These are phyloP conservation scores for Diceros bicornis DNA, from an alignment of 2,797 vertebrate genomes.

Conservation along the genomic window DNA sequence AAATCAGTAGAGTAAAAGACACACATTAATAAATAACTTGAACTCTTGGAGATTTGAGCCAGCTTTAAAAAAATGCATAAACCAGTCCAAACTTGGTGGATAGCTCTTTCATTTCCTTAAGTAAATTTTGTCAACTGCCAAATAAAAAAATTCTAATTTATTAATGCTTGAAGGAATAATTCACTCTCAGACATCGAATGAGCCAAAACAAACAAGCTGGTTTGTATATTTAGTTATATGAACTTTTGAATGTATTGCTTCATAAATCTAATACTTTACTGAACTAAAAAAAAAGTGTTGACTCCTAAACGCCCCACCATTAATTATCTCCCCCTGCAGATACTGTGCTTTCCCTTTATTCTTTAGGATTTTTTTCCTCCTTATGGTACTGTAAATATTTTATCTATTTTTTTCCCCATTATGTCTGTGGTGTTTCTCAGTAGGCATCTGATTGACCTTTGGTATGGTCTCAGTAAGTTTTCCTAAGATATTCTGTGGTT, in stretches of 20 bases:
- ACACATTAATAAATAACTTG: conserved; percentile 54
- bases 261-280: conserved; percentile 74
- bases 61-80: conserved; percentile 66
- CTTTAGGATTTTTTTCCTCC: conserved; percentile 44
- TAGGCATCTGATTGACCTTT: not conserved
- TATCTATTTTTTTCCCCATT: not conserved
- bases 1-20: conserved; percentile 51
- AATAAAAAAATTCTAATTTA: conserved; percentile 75
- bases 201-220: conserved; percentile 74
- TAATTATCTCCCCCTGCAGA: conserved; percentile 74
- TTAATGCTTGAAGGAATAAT: conserved; percentile 77
- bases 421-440: not conserved
- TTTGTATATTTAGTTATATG: conserved; percentile 77
- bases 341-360: conserved; percentile 39
- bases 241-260: conserved; percentile 78
- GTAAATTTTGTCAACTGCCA: conserved; percentile 66
- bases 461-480: not conserved
- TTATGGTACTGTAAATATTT: not conserved
- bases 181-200: conserved; percentile 69
- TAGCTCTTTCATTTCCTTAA: conserved; percentile 76
- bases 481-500: not conserved
- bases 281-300: conserved; percentile 77
- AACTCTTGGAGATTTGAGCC: conserved; percentile 53
- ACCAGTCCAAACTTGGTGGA: conserved; percentile 45
- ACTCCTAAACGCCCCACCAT: conserved; percentile 36